Conservation (phyloP, 1,140 invertebrate genomes). For the Parasteatoda tepidariorum region DNA sequence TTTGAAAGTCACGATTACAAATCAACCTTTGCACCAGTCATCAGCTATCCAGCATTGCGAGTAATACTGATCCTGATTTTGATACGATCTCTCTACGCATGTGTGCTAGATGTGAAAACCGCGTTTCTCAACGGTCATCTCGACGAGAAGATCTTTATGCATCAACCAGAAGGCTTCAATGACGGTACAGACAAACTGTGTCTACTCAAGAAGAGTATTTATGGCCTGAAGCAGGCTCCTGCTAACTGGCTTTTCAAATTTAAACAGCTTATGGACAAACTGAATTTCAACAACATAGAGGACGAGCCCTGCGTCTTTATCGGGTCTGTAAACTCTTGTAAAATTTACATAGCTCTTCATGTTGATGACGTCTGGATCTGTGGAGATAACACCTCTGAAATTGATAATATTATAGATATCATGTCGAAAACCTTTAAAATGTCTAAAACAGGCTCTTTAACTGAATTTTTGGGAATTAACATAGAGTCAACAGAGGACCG, state of each 20-base stretch:
- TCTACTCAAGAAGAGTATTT: neutral
- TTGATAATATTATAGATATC: too few relatives aligned
- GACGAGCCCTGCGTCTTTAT: neutral
- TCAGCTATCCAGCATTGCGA: neutral
- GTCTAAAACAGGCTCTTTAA: too few relatives aligned
- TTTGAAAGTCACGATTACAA: neutral
- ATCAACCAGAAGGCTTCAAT: neutral
- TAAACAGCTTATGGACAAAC: neutral
- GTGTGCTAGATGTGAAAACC: too few relatives aligned
- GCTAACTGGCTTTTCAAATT: neutral
- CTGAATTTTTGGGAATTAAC: too few relatives aligned
- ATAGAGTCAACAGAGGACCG: too few relatives aligned
- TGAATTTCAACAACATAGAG: neutral
- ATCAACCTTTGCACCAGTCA: neutral
- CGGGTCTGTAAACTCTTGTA: neutral
- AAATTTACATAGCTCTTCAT: neutral
- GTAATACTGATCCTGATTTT: neutral
- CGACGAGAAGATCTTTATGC: neutral
- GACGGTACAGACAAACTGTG: neutral
- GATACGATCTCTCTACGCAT: neutral
- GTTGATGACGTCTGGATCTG: neutral
- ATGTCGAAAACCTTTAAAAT: too few relatives aligned
- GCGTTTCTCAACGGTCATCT: too few relatives aligned
- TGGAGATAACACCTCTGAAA: too few relatives aligned
- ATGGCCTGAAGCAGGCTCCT: neutral